phyloP scores from a whole-genome alignment of 2,113 vertebrate species.

The Dermatemys mawii region DNA sequence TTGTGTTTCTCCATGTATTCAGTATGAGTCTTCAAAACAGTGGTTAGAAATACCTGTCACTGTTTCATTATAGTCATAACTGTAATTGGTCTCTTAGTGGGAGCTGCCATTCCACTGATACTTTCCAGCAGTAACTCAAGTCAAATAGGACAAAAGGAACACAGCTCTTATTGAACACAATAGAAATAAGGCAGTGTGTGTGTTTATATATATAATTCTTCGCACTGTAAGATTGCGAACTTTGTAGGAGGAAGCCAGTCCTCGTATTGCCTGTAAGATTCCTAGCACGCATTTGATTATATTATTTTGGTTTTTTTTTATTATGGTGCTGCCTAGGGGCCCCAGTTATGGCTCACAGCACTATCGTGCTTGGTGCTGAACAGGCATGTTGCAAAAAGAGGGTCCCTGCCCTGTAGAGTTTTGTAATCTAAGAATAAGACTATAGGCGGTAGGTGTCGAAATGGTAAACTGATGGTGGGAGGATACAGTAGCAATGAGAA shows the following conservation, averaged over 20 bases:
- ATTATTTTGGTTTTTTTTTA: too few relatives aligned
- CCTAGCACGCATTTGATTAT: background rate
- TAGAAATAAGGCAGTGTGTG: background rate
- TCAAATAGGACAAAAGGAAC: background rate
- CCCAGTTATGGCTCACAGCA: background rate
- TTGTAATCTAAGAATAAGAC: background rate
- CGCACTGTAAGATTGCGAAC: background rate
- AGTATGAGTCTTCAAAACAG: background rate
- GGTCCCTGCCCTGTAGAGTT: too few relatives aligned
- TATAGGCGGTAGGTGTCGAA: background rate
- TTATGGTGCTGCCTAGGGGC: background rate
- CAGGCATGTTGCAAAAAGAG: background rate
- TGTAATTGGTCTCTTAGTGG: background rate
- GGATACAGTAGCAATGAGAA: background rate
- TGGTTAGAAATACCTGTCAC: background rate
- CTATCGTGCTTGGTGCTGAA: background rate
- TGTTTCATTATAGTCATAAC: background rate
- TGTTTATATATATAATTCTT: background rate
- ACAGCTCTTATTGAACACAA: background rate
- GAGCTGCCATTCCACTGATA: background rate
- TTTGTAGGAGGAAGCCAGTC: background rate
- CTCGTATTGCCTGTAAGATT: background rate
- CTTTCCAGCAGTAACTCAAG: background rate
- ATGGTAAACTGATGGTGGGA: background rate
- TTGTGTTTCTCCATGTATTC: background rate